Conservation (phyloP, 2,113 vertebrate species). For the Nesoenas mayeri region DNA sequence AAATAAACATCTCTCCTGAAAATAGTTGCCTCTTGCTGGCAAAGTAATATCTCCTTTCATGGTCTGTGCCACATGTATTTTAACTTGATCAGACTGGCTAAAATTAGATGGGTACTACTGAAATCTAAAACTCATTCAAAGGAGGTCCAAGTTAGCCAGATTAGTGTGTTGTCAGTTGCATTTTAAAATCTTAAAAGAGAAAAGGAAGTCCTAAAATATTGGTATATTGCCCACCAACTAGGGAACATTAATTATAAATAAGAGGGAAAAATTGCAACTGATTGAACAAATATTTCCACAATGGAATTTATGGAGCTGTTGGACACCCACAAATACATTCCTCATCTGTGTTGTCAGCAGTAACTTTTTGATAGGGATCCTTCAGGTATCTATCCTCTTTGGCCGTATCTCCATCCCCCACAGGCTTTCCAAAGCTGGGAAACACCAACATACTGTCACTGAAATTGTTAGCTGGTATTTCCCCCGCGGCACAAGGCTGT, state of each 20-base stretch:
- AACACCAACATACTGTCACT: neutral
- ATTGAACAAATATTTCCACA: neutral
- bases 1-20: conserved; percentile 12
- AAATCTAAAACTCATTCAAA: conserved; percentile 1
- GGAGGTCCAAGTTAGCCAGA: neutral
- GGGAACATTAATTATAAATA: neutral
- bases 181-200: neutral
- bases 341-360: neutral
- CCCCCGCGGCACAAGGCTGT: neutral
- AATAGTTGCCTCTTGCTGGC: neutral
- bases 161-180: neutral
- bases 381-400: neutral
- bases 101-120: neutral
- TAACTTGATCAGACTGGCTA: neutral
- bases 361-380: neutral
- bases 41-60: conserved; percentile 24
- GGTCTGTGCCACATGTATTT: neutral
- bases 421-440: neutral
- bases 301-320: neutral
- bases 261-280: neutral
- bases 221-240: neutral
- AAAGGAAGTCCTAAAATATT: neutral
- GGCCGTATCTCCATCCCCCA: neutral
- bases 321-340: neutral
- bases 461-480: neutral